Evolutionary conservation across 2,113 vertebrate species (phyloP), one percentile per base, ranked within the genome.

Genomic region (Hystrix cristata): DNA sequence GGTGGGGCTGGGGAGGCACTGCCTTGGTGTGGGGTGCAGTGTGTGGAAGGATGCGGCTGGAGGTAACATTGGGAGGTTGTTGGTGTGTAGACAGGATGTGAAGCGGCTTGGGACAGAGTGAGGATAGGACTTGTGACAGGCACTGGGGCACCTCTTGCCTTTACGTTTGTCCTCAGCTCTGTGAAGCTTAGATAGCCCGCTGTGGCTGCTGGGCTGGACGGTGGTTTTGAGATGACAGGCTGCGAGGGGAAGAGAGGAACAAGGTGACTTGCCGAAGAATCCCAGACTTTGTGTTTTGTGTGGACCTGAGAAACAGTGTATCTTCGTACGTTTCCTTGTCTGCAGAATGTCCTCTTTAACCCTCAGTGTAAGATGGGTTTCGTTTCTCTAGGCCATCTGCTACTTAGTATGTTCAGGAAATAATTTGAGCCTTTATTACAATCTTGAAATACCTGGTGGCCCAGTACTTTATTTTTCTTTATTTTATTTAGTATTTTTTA

Each of bases 391-490:
- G 27, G 29, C 79, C 1, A 29, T 65, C 34, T 4, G 3, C 51
- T 86, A 84, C 5, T n/a, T 84, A 74, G 3, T 64, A 46, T 82
- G 53, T 87, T 87, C 15, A 82, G 29, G 71, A 76, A 81, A 60
- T 88, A n/a, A 72, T 93, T 34, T 57, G 74, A 81, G 87, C 23
- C 46, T 71, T 85, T 86, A 51, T 89, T 76, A n/a, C 53, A 51
- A 14, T 82, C 48, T 72, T 92, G 48, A 78, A 93, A 48, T 86
- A 83, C 27, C 13, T 48, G 59, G 34, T 25, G 16, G 84, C 34
- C 34, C 18, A 90, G 3, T 79, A 55, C 43, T 87, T 88, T 89
- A 21, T 38, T 38, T 38, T 38, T 38, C 38, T 38, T 38, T 38
- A 38, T 38, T 38, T 38, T 87, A 38, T 38, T 38, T 38, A 38